phyloP scores from a whole-genome alignment of 1,140 invertebrate genomes.

The Pectinophora gossypiella region DNA sequence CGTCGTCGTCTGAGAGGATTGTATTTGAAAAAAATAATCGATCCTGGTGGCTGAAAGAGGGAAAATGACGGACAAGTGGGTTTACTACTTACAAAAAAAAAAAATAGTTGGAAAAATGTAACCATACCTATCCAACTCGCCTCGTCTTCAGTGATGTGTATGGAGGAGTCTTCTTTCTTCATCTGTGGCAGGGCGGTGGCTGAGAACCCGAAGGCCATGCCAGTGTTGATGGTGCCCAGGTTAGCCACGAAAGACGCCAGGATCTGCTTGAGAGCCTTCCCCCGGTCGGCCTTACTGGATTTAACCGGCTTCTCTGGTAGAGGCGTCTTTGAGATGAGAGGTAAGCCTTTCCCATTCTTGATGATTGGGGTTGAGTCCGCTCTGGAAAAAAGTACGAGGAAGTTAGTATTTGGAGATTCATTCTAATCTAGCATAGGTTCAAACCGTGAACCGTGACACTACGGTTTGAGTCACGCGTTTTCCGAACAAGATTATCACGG shows the following conservation, averaged over 20 bases:
- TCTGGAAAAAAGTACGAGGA: slow-evolving; percentile 29
- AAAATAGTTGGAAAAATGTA: slow-evolving; percentile 3
- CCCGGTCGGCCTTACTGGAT: slow-evolving; percentile 54
- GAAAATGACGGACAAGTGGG: too few relatives aligned
- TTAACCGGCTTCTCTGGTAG: slow-evolving; percentile 30
- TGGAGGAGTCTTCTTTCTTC: slow-evolving; percentile 69
- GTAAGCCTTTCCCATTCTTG: slow-evolving; percentile 36
- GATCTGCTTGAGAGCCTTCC: slow-evolving; percentile 77
- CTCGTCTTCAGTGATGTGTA: slow-evolving; percentile 77
- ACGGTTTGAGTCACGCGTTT: too few relatives aligned
- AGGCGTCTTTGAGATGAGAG: slow-evolving; percentile 35
- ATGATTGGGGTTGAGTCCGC: slow-evolving; percentile 56
- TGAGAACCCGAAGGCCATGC: slow-evolving; percentile 84
- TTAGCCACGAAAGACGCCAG: slow-evolving; percentile 79
- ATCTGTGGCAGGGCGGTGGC: slow-evolving; percentile 83
- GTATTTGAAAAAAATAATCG: too few relatives aligned
- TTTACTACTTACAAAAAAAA: too few relatives aligned
- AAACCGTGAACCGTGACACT: too few relatives aligned
- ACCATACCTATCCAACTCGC: slow-evolving; percentile 84
- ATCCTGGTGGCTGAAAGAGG: too few relatives aligned
- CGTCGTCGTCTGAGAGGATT: too few relatives aligned
- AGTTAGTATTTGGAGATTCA: too few relatives aligned
- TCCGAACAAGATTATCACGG: too few relatives aligned
- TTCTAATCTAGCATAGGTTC: too few relatives aligned
- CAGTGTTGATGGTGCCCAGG: slow-evolving; percentile 82